These are phyloP conservation scores for Eupsilia transversa DNA, from an alignment of 2,888 invertebrate genomes.

Conservation along the genomic window DNA sequence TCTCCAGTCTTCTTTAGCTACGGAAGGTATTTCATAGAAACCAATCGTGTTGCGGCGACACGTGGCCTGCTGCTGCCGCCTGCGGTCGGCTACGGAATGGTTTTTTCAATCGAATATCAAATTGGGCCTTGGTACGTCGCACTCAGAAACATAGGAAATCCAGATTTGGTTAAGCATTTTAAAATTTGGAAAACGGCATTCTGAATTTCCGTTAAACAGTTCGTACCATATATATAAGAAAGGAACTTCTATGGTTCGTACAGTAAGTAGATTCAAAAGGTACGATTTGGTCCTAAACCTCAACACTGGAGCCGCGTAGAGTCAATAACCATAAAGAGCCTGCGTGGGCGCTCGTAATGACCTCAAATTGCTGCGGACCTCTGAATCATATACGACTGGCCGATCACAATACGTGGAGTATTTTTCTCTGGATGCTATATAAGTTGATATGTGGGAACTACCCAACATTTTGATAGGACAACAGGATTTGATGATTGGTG, in stretches of 20 bases:
- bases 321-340: conserved; percentile 60
- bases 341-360: conserved; percentile 57
- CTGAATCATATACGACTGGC: conserved; percentile 55
- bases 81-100: too few relatives aligned
- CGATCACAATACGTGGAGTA: conserved; percentile 18
- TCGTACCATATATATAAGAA: too few relatives aligned
- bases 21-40: too few relatives aligned
- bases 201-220: background rate
- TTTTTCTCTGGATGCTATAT: conserved; percentile 21
- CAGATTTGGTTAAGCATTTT: background rate
- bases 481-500: background rate
- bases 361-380: conserved; percentile 44
- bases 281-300: conserved; percentile 11
- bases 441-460: background rate
- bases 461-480: too few relatives aligned
- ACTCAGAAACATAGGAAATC: background rate
- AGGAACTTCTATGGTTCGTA: background rate
- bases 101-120: background rate
- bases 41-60: too few relatives aligned
- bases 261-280: background rate
- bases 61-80: too few relatives aligned
- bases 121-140: too few relatives aligned
- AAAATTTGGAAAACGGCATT: background rate
- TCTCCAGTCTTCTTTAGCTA: too few relatives aligned
- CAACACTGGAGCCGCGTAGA: conserved; percentile 29